These are phyloP conservation scores for Opisthograptis luteolata DNA, from an alignment of 2,888 invertebrate genomes.

Conservation along the genomic window DNA sequence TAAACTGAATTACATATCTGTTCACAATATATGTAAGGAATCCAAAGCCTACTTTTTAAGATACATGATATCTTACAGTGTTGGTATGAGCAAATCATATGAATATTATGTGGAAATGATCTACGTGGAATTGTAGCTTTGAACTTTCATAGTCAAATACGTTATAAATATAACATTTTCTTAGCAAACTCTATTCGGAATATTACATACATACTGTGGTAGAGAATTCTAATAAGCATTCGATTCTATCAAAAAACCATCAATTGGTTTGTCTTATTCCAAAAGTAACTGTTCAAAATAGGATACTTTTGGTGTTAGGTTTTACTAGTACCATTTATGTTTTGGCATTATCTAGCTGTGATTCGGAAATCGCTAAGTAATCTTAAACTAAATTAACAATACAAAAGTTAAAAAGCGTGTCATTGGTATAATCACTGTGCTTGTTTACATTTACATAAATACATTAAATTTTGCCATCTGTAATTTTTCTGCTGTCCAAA, in stretches of 20 bases:
- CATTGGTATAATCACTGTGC: constrained; percentile 34
- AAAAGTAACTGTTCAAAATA: not conserved
- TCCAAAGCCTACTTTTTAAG: no score
- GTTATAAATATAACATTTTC: not conserved
- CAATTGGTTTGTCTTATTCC: not conserved
- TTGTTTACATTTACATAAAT: constrained; percentile 33
- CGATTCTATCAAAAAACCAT: not conserved
- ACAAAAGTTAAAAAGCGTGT: constrained; percentile 37
- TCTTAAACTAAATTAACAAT: constrained; percentile 16
- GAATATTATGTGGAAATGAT: constrained; percentile 14
- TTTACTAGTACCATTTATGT: constrained; percentile 17
- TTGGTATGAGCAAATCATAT: constrained; percentile 33
- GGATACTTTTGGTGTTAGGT: not conserved
- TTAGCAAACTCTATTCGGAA: not conserved
- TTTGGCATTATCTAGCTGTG: constrained; percentile 12
- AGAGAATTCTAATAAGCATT: constrained; percentile 10
- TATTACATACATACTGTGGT: not conserved
- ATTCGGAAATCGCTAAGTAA: not conserved
- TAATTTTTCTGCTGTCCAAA: constrained; percentile 43
- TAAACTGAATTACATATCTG: no score
- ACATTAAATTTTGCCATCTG: constrained; percentile 15
- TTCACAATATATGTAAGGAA: no score
- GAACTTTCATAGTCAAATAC: not conserved
- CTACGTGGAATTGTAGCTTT: not conserved
- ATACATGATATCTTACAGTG: constrained; percentile 12